phyloP scores from a whole-genome alignment of 1,140 invertebrate species.

The Apolygus lucorum region DNA sequence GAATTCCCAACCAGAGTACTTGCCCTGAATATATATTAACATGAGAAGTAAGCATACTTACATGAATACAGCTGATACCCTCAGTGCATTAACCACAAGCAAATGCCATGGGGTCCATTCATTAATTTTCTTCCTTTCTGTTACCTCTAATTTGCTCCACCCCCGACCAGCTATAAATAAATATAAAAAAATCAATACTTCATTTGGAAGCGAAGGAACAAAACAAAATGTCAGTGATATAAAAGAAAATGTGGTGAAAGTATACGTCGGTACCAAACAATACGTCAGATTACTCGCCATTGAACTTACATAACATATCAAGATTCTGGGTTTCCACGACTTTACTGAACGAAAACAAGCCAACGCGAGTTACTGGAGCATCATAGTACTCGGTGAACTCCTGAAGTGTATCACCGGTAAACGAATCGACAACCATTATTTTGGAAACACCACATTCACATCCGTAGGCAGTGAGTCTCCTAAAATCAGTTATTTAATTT shows the following conservation, averaged over 20 bases:
- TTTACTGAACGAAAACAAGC: constrained; percentile 27
- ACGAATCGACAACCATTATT: constrained; percentile 45
- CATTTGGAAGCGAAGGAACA: too few relatives aligned
- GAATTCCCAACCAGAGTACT: too few relatives aligned
- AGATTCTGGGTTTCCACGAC: not conserved
- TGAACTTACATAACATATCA: too few relatives aligned
- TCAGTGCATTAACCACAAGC: constrained; percentile 49
- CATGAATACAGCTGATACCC: constrained; percentile 51
- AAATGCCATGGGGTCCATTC: constrained; percentile 21
- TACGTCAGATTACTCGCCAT: too few relatives aligned
- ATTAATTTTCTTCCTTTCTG: too few relatives aligned
- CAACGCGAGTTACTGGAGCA: constrained; percentile 49
- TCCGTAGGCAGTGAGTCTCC: constrained; percentile 50
- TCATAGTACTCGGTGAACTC: constrained; percentile 48
- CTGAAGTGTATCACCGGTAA: constrained; percentile 42
- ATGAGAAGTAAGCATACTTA: constrained; percentile 36
- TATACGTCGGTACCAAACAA: too few relatives aligned
- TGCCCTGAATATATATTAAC: not conserved
- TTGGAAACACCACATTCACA: constrained; percentile 54
- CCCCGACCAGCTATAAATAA: too few relatives aligned
- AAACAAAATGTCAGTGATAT: too few relatives aligned
- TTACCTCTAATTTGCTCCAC: not conserved
- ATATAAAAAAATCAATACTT: too few relatives aligned
- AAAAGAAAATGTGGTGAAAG: too few relatives aligned
- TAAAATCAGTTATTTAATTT: constrained; percentile 37